Evolutionary conservation across 2,888 invertebrate genomes (phyloP), one percentile per base, ranked within the genome.

Genomic region (Acleris laterana): DNA sequence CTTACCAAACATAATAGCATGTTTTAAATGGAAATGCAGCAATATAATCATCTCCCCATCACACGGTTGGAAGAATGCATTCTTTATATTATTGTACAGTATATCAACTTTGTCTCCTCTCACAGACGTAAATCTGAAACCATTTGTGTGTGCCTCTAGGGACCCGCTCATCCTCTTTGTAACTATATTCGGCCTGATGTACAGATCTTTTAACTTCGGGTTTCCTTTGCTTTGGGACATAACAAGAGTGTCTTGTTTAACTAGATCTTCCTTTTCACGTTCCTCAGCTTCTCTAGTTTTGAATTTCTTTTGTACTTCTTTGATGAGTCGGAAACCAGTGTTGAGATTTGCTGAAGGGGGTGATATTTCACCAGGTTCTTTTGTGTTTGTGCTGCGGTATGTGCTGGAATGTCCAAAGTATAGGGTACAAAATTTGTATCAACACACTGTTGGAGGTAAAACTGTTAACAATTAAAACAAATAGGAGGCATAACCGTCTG

Each of bases 31-130:
- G 90, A 99, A 99, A 94, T 99, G 99, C 68, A 99, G 93, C 28
- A 99, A 93, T 82, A 99, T 99, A 67, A 99, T 99, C 99, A 99
- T 99, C 93, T 99, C 99, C 70, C 98, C 98, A 84, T 99, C 99
- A 82, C 99, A 99, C 0, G 99, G 99, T 93, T 99, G 99, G 93
- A 99, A 99, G 94, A 99, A 98, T 9, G 99, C 99, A 85, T 99
- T 98, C 86, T 99, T 99, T 74, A 99, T 99, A 89, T 99, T 99
- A 93, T 99, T 99, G 89, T 99, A 99, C 61, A 99, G 93, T 77
- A 99, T 99, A 81, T 99, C 99, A 7, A 99, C 99, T 94, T 99
- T 99, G 83, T 99, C 99, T 5, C 99, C 99, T 77, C 99, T 95
- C n/a, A 99, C 98, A 0, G 99, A 99, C 0, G 99, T 99, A 83